A percentile compares a stretch with the other conserved stretches of the same genome.
Evolutionary conservation across 2,113 vertebrate genomes (phyloP).

Genomic region (Columba livia): DNA sequence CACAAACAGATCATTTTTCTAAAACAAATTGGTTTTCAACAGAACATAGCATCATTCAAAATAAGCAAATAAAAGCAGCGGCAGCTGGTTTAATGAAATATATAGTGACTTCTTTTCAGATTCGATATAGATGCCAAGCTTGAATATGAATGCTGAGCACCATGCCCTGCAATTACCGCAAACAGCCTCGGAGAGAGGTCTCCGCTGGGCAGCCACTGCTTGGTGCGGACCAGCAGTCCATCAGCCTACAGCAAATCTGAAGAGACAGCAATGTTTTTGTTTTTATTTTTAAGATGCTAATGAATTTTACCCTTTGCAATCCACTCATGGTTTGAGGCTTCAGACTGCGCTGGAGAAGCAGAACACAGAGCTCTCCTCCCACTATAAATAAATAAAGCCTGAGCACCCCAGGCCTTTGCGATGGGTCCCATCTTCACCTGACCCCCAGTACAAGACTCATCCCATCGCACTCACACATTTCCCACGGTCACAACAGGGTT

Average conservation of each 20-base stretch:
- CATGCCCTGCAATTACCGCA: constrained; percentile 6
- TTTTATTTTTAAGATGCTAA: not conserved
- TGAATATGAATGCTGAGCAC: not conserved
- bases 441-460: not conserved
- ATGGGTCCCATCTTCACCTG: not conserved
- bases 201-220: not conserved
- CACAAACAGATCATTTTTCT: not conserved
- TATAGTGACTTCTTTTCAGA: constrained; percentile 62
- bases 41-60: constrained; percentile 3
- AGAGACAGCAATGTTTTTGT: not conserved
- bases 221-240: not conserved
- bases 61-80: constrained; percentile 51
- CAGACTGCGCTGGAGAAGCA: not conserved
- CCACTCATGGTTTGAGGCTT: not conserved
- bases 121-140: constrained; percentile 36
- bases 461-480: too few relatives aligned
- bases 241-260: constrained; percentile 22
- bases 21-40: constrained; percentile 16
- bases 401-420: not conserved
- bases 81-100: constrained; percentile 58
- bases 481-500: rapidly evolving
- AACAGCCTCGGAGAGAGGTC: not conserved
- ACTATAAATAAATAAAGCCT: not conserved
- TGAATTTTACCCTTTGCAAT: not conserved
- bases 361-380: not conserved